phyloP scores from a whole-genome alignment of 2,113 vertebrate species.

The Holacanthus passer region DNA sequence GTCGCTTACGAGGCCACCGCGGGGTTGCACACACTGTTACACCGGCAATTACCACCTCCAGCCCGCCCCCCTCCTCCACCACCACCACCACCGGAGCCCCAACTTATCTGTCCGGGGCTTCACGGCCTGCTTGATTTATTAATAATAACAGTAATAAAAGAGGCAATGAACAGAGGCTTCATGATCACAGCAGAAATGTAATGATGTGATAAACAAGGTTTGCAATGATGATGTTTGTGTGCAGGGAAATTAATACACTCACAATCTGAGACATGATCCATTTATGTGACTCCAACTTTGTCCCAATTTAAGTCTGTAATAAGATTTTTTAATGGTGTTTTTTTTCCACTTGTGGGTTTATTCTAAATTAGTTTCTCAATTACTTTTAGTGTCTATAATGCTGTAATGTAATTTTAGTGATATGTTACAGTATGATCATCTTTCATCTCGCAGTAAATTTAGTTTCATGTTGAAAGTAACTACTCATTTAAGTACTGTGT shows the following conservation, averaged over 20 bases:
- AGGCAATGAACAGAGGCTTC: slow-evolving; percentile 68
- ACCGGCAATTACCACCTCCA: slow-evolving; percentile 78
- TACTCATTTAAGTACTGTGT: not conserved
- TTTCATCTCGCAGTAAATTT: not conserved
- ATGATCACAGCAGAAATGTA: slow-evolving; percentile 67
- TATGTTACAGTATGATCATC: not conserved
- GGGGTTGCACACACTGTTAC: slow-evolving; percentile 79
- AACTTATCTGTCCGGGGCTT: slow-evolving; percentile 54
- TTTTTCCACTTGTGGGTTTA: not conserved
- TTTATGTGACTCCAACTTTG: not conserved
- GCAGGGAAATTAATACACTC: slow-evolving; percentile 34
- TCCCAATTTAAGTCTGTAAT: not conserved
- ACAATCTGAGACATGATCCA: not conserved
- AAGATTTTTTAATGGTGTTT: not conserved
- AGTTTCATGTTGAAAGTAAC: not conserved
- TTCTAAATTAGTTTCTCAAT: not conserved
- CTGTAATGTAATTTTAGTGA: not conserved
- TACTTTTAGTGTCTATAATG: not conserved
- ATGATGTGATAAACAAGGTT: slow-evolving; percentile 60
- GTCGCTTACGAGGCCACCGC: slow-evolving; percentile 79
- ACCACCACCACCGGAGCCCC: slow-evolving; percentile 5
- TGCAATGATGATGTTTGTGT: slow-evolving; percentile 56
- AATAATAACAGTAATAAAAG: slow-evolving; percentile 77
- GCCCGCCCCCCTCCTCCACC: slow-evolving; percentile 12
- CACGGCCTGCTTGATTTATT: slow-evolving; percentile 74